Conservation (phyloP, 2,797 vertebrate genomes). For the Acanthis flammea region DNA sequence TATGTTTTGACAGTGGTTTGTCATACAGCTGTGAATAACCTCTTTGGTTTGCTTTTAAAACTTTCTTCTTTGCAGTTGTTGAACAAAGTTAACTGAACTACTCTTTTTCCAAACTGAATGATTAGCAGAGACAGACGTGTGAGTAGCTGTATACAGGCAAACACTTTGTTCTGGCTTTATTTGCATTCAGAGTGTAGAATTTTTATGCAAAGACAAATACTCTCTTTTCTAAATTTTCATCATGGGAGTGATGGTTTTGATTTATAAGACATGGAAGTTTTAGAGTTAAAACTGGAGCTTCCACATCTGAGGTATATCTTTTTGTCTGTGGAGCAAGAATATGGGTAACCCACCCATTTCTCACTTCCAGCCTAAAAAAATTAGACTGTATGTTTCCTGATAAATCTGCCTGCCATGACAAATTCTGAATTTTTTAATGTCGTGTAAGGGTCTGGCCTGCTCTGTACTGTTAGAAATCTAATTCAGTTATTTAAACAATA, state of each 20-base stretch:
- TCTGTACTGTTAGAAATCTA: not conserved
- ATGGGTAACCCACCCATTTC: not conserved
- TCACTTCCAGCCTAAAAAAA: not conserved
- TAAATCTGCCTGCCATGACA: not conserved
- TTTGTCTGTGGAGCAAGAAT: not conserved
- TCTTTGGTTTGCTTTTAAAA: constrained; percentile 67
- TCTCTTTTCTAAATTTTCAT: not conserved
- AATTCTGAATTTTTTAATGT: not conserved
- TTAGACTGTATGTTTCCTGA: not conserved
- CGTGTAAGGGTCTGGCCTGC: not conserved
- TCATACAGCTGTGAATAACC: constrained; percentile 68
- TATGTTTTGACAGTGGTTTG: constrained; percentile 74
- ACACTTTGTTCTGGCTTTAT: not conserved
- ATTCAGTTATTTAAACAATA: not conserved
- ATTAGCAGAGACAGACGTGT: not conserved
- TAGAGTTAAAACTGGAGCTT: not conserved
- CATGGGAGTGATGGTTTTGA: not conserved
- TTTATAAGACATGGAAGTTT: not conserved
- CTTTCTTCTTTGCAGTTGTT: constrained; percentile 62
- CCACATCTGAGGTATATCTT: not conserved
- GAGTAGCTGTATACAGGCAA: not conserved
- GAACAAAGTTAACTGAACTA: constrained; percentile 45
- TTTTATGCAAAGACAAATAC: not conserved
- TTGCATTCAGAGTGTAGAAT: not conserved
- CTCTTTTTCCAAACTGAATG: not conserved